These are phyloP conservation scores for Anser brachyrhynchus DNA, from an alignment of 2,113 vertebrate species.

Conservation along the genomic window DNA sequence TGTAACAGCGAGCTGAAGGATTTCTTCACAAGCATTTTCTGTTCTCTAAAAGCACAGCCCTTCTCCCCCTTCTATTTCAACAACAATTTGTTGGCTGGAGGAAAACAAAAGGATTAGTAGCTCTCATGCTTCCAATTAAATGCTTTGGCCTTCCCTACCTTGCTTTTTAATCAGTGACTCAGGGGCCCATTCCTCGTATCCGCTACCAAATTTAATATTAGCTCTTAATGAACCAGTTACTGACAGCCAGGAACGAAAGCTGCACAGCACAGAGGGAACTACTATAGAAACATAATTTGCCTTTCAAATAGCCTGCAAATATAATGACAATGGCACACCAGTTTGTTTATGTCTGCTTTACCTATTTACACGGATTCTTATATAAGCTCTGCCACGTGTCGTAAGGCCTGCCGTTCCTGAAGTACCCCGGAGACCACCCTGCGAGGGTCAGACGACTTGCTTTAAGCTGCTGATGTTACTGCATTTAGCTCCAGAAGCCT, in stretches of 20 bases:
- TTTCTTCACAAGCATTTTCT: background rate
- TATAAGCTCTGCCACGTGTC: background rate
- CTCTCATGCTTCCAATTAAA: conserved; percentile 53
- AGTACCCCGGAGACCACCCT: background rate
- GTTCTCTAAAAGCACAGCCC: background rate
- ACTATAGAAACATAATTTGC: conserved; percentile 34
- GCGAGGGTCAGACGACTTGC: background rate
- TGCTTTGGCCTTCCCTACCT: conserved; percentile 28
- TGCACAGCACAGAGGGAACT: background rate
- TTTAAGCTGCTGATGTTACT: background rate
- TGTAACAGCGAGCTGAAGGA: background rate
- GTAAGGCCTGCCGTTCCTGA: background rate
- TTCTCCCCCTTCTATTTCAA: conserved; percentile 35
- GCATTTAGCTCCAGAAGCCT: background rate
- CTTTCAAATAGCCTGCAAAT: conserved; percentile 17
- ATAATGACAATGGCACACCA: background rate
- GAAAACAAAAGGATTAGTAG: conserved; percentile 43
- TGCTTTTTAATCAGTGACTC: conserved; percentile 65
- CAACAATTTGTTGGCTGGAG: conserved; percentile 9
- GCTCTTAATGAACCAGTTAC: conserved; percentile 66
- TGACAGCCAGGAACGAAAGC: conserved; percentile 42
- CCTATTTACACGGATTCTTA: background rate
- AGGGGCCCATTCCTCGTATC: conserved; percentile 1
- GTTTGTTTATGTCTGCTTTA: background rate
- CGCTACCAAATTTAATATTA: conserved; percentile 61